A percentile compares a stretch with the other conserved stretches of the same genome.
Conservation (phyloP, 1,140 invertebrate species). For the Cheumatopsyche charites region DNA sequence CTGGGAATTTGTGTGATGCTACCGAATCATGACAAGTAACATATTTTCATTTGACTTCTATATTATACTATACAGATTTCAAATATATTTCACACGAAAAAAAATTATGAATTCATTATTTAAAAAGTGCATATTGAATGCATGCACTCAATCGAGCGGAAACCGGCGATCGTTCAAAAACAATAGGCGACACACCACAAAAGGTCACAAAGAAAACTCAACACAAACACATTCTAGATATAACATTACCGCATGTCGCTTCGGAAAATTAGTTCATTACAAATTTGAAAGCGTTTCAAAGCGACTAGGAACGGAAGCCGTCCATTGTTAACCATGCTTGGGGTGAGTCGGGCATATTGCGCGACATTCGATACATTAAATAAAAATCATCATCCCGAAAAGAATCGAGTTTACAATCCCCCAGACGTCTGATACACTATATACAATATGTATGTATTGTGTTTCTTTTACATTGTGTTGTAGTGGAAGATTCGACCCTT, state of each 20-base stretch:
- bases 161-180: no score
- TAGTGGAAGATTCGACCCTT: not conserved
- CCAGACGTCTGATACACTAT: slow-evolving; percentile 38
- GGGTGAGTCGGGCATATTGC: slow-evolving; percentile 31
- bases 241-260: no score
- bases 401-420: slow-evolving; percentile 49
- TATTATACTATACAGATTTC: no score
- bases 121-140: no score
- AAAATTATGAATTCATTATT: no score
- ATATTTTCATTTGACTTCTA: no score
- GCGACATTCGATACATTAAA: slow-evolving; percentile 48
- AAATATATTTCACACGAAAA: no score
- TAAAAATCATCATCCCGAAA: slow-evolving; percentile 49
- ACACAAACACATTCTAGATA: not conserved
- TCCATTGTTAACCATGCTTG: not conserved
- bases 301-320: slow-evolving; percentile 7
- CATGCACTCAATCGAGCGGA: no score
- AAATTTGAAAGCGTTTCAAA: slow-evolving; percentile 19
- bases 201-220: no score
- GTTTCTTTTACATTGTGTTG: not conserved
- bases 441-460: not conserved
- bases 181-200: no score
- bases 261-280: slow-evolving; percentile 23
- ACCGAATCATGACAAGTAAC: no score
- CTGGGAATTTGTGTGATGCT: no score